Percentiles rank a stretch among this genome's conserved stretches.
These are phyloP conservation scores for Rhabdornis inornatus DNA, from an alignment of 2,113 vertebrate genomes.

Conservation along the genomic window DNA sequence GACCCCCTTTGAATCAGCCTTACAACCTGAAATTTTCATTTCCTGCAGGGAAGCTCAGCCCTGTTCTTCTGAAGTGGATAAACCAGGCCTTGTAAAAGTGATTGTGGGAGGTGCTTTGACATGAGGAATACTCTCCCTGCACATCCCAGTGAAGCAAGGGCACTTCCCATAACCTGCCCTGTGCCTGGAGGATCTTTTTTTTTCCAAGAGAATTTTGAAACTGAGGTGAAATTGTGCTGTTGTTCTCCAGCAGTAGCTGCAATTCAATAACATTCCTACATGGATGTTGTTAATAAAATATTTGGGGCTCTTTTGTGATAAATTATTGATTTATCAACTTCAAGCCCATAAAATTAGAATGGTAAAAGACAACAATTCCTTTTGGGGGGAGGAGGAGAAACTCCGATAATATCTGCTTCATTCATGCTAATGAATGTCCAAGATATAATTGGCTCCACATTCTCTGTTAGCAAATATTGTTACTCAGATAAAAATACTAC, in stretches of 20 bases:
- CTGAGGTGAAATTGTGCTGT: background rate
- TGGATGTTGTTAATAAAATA: background rate
- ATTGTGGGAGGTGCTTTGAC: background rate
- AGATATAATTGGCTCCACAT: background rate
- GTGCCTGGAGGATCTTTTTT: background rate
- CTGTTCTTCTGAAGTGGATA: background rate
- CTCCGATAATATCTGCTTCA: background rate
- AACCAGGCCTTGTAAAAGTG: background rate
- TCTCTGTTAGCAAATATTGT: background rate
- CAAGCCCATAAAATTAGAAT: background rate
- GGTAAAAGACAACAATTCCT: background rate
- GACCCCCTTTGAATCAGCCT: slow-evolving; percentile 1
- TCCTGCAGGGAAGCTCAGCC: background rate
- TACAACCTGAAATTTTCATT: slow-evolving; percentile 8
- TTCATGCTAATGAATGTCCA: background rate
- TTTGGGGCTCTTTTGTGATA: background rate
- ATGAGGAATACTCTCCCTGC: background rate
- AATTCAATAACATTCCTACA: background rate
- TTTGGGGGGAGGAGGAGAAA: background rate
- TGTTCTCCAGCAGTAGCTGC: background rate
- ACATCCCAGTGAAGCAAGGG: background rate
- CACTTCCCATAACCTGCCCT: background rate
- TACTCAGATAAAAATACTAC: background rate
- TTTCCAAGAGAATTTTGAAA: background rate
- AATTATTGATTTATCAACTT: background rate